Conservation (phyloP, 2,888 invertebrate species). For the Dascillus cervinus region DNA sequence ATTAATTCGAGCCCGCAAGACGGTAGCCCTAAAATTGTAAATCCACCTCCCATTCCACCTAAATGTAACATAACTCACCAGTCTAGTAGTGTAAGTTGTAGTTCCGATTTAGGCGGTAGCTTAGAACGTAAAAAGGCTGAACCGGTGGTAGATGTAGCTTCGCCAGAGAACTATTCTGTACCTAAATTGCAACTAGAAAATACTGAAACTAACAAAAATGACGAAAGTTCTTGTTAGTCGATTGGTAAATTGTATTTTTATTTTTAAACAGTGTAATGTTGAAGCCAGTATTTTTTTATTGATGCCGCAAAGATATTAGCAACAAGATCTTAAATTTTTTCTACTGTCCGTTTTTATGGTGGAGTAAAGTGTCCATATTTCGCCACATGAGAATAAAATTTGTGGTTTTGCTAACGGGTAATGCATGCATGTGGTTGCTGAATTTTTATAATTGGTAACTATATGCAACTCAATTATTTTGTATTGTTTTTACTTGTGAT, state of each 20-base stretch:
- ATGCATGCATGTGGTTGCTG: too few species aligned
- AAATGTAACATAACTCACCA: constrained; percentile 26
- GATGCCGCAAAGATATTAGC: too few species aligned
- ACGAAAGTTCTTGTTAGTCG: constrained; percentile 16
- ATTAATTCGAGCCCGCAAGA: constrained; percentile 35
- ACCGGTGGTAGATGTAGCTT: constrained; percentile 13
- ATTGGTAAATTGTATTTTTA: constrained; percentile 3
- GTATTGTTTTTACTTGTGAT: too few species aligned
- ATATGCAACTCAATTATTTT: too few species aligned
- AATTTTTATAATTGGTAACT: too few species aligned
- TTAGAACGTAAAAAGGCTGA: constrained; percentile 2
- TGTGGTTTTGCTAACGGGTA: background rate
- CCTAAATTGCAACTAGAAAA: constrained; percentile 34
- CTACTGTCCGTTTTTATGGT: too few species aligned
- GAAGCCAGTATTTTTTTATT: too few species aligned
- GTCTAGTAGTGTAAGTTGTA: constrained; percentile 32
- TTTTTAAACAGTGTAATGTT: too few species aligned
- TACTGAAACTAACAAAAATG: constrained; percentile 17
- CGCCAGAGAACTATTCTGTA: constrained; percentile 39
- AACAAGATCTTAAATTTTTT: too few species aligned
- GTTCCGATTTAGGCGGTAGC: constrained; percentile 20
- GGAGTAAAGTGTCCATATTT: constrained; percentile 1
- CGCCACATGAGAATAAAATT: background rate
- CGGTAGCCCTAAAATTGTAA: constrained; percentile 29
- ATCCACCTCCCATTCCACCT: constrained; percentile 39